phyloP scores from a whole-genome alignment of 2,113 vertebrate genomes.

The Mesoclemmys tuberculata region DNA sequence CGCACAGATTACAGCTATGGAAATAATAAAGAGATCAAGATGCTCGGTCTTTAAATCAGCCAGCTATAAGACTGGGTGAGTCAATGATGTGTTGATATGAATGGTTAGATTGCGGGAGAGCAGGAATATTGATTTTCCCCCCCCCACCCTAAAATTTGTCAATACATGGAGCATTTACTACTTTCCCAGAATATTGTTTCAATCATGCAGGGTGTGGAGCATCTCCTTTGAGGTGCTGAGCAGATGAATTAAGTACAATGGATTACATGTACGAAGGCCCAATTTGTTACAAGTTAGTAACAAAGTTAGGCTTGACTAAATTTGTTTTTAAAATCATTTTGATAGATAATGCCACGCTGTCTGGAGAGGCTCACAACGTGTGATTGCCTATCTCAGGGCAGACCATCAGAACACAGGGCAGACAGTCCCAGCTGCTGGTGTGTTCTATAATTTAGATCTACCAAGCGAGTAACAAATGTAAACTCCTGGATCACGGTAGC shows the following conservation, averaged over 20 bases:
- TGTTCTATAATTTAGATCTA: too few species aligned
- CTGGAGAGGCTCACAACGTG: too few species aligned
- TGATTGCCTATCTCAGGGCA: too few species aligned
- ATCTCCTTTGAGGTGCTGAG: not conserved
- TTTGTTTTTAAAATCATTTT: not conserved
- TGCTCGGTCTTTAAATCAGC: not conserved
- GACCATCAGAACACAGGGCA: too few species aligned
- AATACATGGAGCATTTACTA: not conserved
- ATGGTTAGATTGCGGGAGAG: not conserved
- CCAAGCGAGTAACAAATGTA: too few species aligned
- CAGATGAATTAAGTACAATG: not conserved
- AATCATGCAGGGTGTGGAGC: slow-evolving; percentile 8
- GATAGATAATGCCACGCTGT: not conserved
- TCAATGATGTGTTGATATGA: rapidly evolving
- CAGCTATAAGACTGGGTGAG: not conserved
- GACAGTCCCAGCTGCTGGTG: too few species aligned
- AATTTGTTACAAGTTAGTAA: not conserved
- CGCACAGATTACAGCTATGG: not conserved
- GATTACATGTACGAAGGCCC: not conserved
- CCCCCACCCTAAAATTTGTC: not conserved
- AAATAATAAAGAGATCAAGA: not conserved
- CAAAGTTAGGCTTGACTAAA: not conserved
- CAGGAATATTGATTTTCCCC: rapidly evolving
- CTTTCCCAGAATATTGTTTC: slow-evolving; percentile 43
- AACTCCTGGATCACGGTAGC: too few species aligned